Percentiles rank a stretch among this genome's conserved stretches.
phyloP scores from a whole-genome alignment of 2,113 vertebrate genomes.

The Psilopsiagon aurifrons region DNA sequence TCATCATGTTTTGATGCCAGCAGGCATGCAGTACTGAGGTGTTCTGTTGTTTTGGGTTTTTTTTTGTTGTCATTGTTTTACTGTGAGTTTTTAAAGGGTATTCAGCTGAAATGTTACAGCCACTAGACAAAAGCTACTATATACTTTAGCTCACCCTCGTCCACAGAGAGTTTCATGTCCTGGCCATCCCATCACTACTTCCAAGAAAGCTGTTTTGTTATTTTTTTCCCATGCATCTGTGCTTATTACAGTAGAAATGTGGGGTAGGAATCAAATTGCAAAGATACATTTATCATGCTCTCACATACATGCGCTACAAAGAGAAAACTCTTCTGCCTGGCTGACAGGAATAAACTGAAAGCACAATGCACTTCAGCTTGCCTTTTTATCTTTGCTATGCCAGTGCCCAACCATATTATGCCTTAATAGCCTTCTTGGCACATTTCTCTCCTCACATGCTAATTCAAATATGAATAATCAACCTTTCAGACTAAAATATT shows the following conservation, averaged over 20 bases:
- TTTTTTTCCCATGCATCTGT: not conserved
- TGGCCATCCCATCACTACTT: not conserved
- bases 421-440: not conserved
- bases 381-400: not conserved
- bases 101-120: not conserved
- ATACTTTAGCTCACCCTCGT: not conserved
- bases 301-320: not conserved
- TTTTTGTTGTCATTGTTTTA: not conserved
- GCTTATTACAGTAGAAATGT: not conserved
- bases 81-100: not conserved
- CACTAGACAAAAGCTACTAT: not conserved
- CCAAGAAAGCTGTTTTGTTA: not conserved
- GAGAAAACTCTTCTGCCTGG: not conserved
- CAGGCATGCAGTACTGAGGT: not conserved
- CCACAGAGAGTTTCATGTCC: not conserved
- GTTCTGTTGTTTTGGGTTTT: not conserved
- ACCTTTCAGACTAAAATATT: not conserved
- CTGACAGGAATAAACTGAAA: not conserved
- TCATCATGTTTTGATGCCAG: not conserved
- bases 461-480: not conserved
- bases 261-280: not conserved
- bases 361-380: accelerated
- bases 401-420: not conserved
- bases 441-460: not conserved
- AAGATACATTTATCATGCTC: not conserved